Evolutionary conservation across 2,797 vertebrate species (phyloP), one percentile per base, ranked within the genome.

Genomic region (Sebastes minor): DNA sequence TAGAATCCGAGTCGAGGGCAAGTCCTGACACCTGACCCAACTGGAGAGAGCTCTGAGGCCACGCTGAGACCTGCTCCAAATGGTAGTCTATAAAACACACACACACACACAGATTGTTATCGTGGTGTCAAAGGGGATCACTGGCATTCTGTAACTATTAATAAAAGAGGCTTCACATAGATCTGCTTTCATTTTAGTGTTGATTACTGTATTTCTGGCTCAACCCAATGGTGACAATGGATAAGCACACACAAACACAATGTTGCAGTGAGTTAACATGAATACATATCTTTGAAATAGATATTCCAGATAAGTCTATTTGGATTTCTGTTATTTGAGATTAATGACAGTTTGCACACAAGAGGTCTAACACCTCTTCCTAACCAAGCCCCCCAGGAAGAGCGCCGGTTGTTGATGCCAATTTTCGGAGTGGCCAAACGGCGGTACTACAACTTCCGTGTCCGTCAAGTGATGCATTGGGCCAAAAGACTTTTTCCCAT

Each of bases 21-120:
- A 99, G 93, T 30, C 98, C 98, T 66, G 98, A 98, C 88, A 99
- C 97, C 85, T 99, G 98, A 42, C 98, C 98, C 76, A 98, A 90
- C 88, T 96, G 95, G 38, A 99, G 94, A 49, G 94, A 94, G 62
- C 93, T 90, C 66, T 96, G 97, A 18, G 97, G 97, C 98, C 98
- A 99, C 1, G 94, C 88, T 33, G 93, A 46, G 70, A 92, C 93
- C 81, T 98, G 97, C 88, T 97, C 97, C 90, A 98, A 85, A 74
- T 97, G 97, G 85, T 95, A 94, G 88, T 96, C 98, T 99, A 83
- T 67, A 76, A 28, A 85, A 81, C 20, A 57, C 23, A 71, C 5
- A 71, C 35, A 75, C 3, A 65, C 33, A 35, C 33, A 35, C 33
- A 35, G 23, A 38, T n/a, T 56, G 3, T 65, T 9, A 75, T 28